These are phyloP conservation scores for Sebastes steindachneri DNA, from an alignment of 2,797 vertebrate species.

Conservation along the genomic window DNA sequence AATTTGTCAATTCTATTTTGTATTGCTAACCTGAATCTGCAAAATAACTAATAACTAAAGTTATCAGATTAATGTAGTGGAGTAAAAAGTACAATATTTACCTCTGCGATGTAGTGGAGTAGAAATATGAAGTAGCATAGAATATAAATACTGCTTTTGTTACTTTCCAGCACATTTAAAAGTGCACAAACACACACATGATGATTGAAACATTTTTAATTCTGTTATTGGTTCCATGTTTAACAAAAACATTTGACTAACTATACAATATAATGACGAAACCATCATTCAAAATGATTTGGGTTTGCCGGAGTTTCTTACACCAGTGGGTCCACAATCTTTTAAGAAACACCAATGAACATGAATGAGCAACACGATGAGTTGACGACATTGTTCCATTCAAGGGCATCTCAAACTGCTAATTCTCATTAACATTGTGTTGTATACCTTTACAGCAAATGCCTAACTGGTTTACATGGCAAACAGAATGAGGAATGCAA, in stretches of 20 bases:
- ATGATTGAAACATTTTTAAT: conserved; percentile 60
- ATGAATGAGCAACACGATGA: conserved; percentile 27
- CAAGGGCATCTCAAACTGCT: conserved; percentile 28
- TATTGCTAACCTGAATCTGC: too few relatives aligned
- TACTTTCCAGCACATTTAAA: background rate
- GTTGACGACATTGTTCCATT: conserved; percentile 24
- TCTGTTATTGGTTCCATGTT: conserved; percentile 42
- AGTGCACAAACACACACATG: conserved; percentile 18
- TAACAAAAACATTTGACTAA: conserved; percentile 72
- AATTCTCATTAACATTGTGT: conserved; percentile 42
- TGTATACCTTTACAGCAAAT: conserved; percentile 23
- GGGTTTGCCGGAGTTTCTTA: conserved; percentile 48
- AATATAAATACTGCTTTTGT: too few relatives aligned
- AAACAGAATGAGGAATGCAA: conserved; percentile 98
- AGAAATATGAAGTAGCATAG: too few relatives aligned
- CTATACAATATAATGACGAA: conserved; percentile 70
- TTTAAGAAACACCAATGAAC: conserved; percentile 46
- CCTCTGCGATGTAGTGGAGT: too few relatives aligned
- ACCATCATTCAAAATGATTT: conserved; percentile 41
- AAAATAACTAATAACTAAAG: too few relatives aligned
- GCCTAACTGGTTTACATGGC: conserved; percentile 87
- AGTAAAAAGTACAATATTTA: too few relatives aligned
- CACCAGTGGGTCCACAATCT: conserved; percentile 44
- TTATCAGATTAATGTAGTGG: too few relatives aligned
- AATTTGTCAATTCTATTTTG: too few relatives aligned